Evolutionary conservation across 2,113 vertebrate genomes (phyloP).

Genomic region (Notothenia rossii): DNA sequence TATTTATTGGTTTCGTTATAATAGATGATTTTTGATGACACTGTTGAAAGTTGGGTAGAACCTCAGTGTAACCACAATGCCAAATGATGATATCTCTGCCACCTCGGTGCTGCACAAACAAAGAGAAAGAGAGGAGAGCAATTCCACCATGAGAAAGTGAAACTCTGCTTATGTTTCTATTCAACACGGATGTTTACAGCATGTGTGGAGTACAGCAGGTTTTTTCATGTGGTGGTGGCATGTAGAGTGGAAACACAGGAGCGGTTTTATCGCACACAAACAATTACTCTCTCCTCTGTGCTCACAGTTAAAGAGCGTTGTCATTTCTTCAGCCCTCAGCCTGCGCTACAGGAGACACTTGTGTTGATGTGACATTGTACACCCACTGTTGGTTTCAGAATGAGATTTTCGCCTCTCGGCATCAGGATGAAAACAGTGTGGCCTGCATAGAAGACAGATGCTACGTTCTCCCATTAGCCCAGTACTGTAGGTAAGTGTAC

Average conservation of each 20-base stretch:
- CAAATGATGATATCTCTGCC: slow-evolving; percentile 37
- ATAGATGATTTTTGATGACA: slow-evolving; percentile 6
- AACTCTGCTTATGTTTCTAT: background rate
- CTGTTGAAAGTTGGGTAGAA: slow-evolving; percentile 32
- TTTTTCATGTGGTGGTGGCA: background rate
- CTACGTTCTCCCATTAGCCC: slow-evolving; percentile 97
- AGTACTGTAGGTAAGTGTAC: slow-evolving; percentile 95
- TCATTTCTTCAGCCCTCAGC: slow-evolving; percentile 28
- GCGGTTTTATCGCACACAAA: slow-evolving; percentile 10
- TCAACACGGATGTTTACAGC: background rate
- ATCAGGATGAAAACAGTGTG: slow-evolving; percentile 99
- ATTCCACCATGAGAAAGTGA: slow-evolving; percentile 9
- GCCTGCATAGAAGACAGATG: slow-evolving; percentile 99
- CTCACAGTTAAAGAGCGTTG: background rate
- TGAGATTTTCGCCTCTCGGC: slow-evolving; percentile 98
- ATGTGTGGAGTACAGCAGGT: background rate
- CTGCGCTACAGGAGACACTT: slow-evolving; percentile 10
- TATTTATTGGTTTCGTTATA: background rate
- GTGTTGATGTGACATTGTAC: slow-evolving; percentile 61
- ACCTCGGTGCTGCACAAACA: slow-evolving; percentile 11
- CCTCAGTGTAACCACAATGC: slow-evolving; percentile 30
- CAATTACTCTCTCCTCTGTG: background rate
- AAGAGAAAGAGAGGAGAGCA: background rate
- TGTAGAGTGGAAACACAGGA: background rate
- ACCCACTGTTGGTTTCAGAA: slow-evolving; percentile 87